phyloP scores from a whole-genome alignment of 2,113 vertebrate genomes.

The Phaethon lepturus region DNA sequence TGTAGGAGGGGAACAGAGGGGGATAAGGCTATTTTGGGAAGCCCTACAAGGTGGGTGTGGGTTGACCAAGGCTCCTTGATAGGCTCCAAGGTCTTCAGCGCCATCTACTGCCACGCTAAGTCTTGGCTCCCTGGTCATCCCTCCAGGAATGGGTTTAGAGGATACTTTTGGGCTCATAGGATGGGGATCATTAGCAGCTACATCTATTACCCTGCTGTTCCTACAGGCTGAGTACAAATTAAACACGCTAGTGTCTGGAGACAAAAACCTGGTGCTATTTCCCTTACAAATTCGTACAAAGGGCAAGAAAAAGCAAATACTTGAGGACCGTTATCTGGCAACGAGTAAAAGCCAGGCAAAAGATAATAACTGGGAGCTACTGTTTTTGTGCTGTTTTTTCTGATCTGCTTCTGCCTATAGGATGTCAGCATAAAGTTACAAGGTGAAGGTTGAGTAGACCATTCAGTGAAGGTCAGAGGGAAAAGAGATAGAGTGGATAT shows the following conservation, averaged over 20 bases:
- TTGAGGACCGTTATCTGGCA: background rate
- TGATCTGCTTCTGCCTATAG: background rate
- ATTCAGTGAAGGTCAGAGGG: background rate
- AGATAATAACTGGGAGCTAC: background rate
- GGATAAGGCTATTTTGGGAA: background rate
- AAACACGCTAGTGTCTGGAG: background rate
- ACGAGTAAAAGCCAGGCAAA: background rate
- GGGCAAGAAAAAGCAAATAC: background rate
- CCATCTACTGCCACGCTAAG: conserved; percentile 9
- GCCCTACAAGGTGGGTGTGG: background rate
- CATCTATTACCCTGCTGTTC: background rate
- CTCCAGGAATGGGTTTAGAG: background rate
- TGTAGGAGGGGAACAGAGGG: background rate
- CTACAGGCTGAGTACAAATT: background rate
- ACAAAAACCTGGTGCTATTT: background rate
- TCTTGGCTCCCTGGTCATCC: background rate
- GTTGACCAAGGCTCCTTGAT: background rate
- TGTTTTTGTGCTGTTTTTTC: background rate
- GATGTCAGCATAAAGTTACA: background rate
- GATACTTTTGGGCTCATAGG: background rate
- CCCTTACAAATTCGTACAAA: background rate
- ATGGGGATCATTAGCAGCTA: background rate
- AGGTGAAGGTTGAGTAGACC: background rate
- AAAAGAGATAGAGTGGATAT: background rate
- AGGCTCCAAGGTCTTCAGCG: conserved; percentile 39